Percentiles rank a stretch among this genome's conserved stretches.
phyloP scores from a whole-genome alignment of 2,888 invertebrate species.

The Acleris emargana region DNA sequence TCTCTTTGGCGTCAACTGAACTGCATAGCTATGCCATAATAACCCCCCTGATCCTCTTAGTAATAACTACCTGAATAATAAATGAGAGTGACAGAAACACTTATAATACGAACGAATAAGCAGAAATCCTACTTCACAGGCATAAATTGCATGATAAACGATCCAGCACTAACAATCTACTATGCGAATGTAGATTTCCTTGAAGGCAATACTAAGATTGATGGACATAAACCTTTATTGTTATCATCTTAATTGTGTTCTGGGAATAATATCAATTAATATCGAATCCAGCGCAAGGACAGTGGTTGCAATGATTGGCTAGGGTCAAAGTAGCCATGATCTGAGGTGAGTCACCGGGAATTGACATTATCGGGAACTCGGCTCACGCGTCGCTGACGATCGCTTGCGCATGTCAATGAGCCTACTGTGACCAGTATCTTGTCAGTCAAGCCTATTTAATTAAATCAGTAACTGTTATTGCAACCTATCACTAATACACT shows the following conservation, averaged over 20 bases:
- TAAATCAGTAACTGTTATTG: neutral
- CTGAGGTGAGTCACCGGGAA: slow-evolving; percentile 70
- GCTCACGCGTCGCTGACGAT: slow-evolving; percentile 68
- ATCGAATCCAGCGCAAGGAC: slow-evolving; percentile 76
- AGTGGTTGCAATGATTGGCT: slow-evolving; percentile 70
- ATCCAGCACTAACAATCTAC: slow-evolving; percentile 27
- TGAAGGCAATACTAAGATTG: slow-evolving; percentile 40
- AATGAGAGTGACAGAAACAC: neutral
- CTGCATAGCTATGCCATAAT: too few relatives aligned
- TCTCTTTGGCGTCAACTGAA: too few relatives aligned
- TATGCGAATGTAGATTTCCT: slow-evolving; percentile 25
- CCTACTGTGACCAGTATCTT: slow-evolving; percentile 61
- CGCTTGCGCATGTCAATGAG: slow-evolving; percentile 68
- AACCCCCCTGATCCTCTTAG: too few relatives aligned
- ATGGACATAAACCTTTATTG: slow-evolving; percentile 41
- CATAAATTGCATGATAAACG: slow-evolving; percentile 26
- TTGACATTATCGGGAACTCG: slow-evolving; percentile 64
- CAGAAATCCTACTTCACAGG: slow-evolving; percentile 9
- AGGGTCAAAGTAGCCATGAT: slow-evolving; percentile 77
- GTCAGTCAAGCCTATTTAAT: neutral
- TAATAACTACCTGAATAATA: neutral
- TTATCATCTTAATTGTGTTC: slow-evolving; percentile 61
- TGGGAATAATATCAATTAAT: slow-evolving; percentile 59
- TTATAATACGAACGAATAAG: slow-evolving; percentile 13
- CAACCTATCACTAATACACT: too few relatives aligned